A percentile compares a stretch with the other conserved stretches of the same genome.
These are phyloP conservation scores for Pandemis corylana DNA, from an alignment of 2,888 invertebrate genomes.

Conservation along the genomic window DNA sequence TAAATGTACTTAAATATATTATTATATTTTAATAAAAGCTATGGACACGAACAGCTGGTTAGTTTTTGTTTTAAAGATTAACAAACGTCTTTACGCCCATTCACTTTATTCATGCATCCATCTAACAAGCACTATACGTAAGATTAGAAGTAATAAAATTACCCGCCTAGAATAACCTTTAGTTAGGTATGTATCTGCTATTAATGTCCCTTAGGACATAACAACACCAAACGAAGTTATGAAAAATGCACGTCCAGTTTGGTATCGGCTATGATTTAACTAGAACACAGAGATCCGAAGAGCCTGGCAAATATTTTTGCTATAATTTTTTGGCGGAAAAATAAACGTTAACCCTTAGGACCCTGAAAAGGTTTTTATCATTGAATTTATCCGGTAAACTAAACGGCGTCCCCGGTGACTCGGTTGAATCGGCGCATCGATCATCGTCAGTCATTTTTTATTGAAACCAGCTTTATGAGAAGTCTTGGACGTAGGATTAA, in stretches of 20 bases:
- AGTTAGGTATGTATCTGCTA: background rate
- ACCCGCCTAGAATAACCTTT: background rate
- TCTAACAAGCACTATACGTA: too few relatives aligned
- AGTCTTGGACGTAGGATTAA: slow-evolving; percentile 38
- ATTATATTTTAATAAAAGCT: too few relatives aligned
- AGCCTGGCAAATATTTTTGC: slow-evolving; percentile 11
- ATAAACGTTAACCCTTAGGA: slow-evolving; percentile 23
- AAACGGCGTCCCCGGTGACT: slow-evolving; percentile 42
- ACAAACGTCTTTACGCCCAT: too few relatives aligned
- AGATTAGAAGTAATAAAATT: background rate
- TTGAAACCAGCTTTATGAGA: slow-evolving; percentile 45
- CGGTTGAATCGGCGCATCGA: slow-evolving; percentile 45
- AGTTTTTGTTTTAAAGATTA: too few relatives aligned
- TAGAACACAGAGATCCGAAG: slow-evolving; percentile 5
- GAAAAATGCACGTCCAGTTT: slow-evolving; percentile 29
- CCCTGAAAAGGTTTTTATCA: slow-evolving; percentile 40
- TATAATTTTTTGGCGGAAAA: slow-evolving; percentile 32
- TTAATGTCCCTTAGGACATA: slow-evolving; percentile 11
- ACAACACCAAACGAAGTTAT: slow-evolving; percentile 24
- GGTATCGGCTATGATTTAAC: slow-evolving; percentile 26
- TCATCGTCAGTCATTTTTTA: slow-evolving; percentile 47
- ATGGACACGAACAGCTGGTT: too few relatives aligned
- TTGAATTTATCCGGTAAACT: slow-evolving; percentile 42
- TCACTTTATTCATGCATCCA: too few relatives aligned
- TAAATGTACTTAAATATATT: too few relatives aligned